Conservation (phyloP, 2,888 invertebrate genomes). For the Stenchaetothrips biformis region DNA sequence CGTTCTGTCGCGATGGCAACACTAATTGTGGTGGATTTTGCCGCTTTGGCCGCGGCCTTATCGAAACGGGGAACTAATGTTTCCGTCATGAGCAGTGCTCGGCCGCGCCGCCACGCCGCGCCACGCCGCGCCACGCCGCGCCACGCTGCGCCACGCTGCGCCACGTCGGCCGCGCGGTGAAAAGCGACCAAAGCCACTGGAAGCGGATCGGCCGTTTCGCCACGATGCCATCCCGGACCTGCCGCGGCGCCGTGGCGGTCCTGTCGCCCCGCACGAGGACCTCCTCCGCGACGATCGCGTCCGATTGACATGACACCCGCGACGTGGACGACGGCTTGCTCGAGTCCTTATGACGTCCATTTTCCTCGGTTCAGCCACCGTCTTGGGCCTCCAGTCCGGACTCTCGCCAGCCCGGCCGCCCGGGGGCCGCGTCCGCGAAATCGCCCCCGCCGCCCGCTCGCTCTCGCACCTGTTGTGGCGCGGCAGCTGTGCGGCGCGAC, state of each 20-base stretch:
- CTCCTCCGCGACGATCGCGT: too few relatives aligned
- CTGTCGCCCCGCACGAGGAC: too few relatives aligned
- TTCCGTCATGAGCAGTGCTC: constrained; percentile 8
- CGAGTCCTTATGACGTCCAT: neutral
- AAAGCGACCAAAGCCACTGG: neutral
- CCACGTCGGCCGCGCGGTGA: too few relatives aligned
- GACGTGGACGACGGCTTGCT: neutral
- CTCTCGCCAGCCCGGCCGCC: neutral
- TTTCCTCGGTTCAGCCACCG: neutral
- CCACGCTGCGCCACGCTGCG: too few relatives aligned
- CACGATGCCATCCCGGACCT: constrained; percentile 4
- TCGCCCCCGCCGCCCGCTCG: neutral
- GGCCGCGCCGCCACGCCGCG: too few relatives aligned
- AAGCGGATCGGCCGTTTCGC: constrained; percentile 13
- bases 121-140: too few relatives aligned
- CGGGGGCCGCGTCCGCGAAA: neutral
- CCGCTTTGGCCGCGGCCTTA: neutral
- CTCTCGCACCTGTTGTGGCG: too few relatives aligned
- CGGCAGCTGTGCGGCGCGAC: neutral
- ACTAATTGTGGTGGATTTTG: neutral
- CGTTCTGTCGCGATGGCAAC: constrained; percentile 7
- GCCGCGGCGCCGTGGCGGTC: neutral
- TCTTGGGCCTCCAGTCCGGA: neutral
- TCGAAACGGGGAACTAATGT: constrained; percentile 24
- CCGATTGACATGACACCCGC: neutral